Conservation (phyloP, 2,888 invertebrate species). For the Copidosoma aretas region DNA sequence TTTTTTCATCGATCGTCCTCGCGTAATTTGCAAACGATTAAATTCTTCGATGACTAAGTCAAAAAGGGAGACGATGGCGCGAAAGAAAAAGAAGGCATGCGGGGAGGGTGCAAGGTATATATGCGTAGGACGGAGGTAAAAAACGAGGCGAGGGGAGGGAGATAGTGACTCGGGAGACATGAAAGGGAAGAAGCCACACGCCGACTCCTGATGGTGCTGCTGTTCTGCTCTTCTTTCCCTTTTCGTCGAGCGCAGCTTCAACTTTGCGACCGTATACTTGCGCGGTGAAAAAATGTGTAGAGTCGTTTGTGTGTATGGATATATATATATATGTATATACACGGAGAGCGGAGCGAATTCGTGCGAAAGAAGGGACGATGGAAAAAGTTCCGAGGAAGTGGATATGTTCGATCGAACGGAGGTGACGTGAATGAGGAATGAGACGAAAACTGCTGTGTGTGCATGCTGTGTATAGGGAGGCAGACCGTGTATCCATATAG, state of each 20-base stretch:
- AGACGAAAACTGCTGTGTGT: not conserved
- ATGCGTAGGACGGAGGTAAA: too few relatives aligned
- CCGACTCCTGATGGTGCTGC: not conserved
- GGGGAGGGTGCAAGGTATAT: not conserved
- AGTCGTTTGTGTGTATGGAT: too few relatives aligned
- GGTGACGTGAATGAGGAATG: not conserved
- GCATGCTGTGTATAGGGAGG: too few relatives aligned
- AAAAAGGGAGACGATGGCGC: slow-evolving; percentile 14
- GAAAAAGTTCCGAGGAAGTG: too few relatives aligned
- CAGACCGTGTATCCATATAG: too few relatives aligned
- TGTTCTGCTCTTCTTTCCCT: too few relatives aligned
- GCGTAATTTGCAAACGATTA: slow-evolving; percentile 31
- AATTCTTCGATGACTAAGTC: slow-evolving; percentile 33
- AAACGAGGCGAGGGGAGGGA: not conserved
- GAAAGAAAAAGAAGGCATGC: not conserved
- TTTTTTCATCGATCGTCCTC: not conserved
- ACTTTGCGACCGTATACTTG: too few relatives aligned
- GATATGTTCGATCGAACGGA: too few relatives aligned
- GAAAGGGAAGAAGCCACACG: not conserved
- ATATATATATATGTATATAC: too few relatives aligned
- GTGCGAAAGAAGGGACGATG: slow-evolving; percentile 20
- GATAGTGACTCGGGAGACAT: not conserved
- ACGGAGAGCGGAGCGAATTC: slow-evolving; percentile 27
- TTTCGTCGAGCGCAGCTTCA: too few relatives aligned
- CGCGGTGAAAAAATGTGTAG: too few relatives aligned